These are phyloP conservation scores for Platypus cylindrus DNA, from an alignment of 2,888 invertebrate species.

Conservation along the genomic window DNA sequence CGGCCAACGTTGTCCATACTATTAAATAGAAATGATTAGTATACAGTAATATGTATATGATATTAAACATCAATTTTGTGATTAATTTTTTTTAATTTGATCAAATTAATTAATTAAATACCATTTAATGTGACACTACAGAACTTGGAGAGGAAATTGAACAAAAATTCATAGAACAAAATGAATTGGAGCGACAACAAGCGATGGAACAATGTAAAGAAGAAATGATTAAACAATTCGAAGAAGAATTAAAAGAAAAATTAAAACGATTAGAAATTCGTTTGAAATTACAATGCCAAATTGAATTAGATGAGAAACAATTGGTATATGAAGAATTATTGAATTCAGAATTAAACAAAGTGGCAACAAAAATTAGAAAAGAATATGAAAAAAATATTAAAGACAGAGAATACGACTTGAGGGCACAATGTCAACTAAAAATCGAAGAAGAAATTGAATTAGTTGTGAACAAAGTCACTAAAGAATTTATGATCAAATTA, in stretches of 20 bases:
- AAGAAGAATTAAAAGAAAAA: conserved; percentile 17
- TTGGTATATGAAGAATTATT: conserved; percentile 16
- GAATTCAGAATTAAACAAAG: conserved; percentile 16
- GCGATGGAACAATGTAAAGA: conserved; percentile 25
- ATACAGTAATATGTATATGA: too few relatives aligned
- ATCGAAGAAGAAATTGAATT: conserved; percentile 22
- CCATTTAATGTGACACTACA: too few relatives aligned
- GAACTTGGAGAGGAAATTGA: conserved; percentile 30
- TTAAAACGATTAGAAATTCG: conserved; percentile 19
- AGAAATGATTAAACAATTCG: conserved; percentile 14
- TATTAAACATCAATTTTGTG: conserved; percentile 4
- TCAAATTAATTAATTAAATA: too few relatives aligned
- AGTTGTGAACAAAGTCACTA: conserved; percentile 23
- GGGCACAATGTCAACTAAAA: conserved; percentile 20
- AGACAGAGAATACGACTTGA: conserved; percentile 10
- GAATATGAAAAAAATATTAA: conserved; percentile 15
- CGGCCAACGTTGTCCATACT: too few relatives aligned
- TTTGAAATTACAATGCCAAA: conserved; percentile 17
- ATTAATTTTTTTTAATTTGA: conserved; percentile 4
- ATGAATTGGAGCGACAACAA: conserved; percentile 24
- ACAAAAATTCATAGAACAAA: conserved; percentile 25
- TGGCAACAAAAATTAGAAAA: conserved; percentile 15
- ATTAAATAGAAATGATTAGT: too few relatives aligned
- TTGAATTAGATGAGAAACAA: conserved; percentile 15
- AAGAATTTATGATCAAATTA: conserved; percentile 23